Conservation (phyloP, 2,113 vertebrate species). For the Guaruba guarouba region DNA sequence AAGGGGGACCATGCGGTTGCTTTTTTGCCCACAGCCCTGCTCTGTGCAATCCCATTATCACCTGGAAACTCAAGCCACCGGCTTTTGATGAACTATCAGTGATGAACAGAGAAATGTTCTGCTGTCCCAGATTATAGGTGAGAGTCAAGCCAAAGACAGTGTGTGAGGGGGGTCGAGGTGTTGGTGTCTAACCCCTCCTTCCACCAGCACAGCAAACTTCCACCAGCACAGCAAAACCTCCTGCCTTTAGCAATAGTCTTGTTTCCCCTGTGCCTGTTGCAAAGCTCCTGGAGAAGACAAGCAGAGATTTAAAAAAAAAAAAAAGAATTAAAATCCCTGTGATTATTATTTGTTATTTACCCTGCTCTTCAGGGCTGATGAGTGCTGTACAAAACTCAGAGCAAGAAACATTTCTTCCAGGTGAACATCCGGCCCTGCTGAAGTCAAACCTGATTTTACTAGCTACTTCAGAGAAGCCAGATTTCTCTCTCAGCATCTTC, state of each 20-base stretch:
- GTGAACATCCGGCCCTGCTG: neutral
- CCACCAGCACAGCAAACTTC: neutral
- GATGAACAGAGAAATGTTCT: neutral
- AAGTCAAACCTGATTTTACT: neutral
- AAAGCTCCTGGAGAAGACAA: neutral
- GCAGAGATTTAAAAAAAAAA: neutral
- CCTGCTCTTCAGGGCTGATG: neutral
- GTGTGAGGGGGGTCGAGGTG: fast-evolving
- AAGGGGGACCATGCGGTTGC: neutral
- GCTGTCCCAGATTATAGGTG: neutral
- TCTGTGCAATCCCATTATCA: neutral
- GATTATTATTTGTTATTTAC: neutral
- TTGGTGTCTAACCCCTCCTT: neutral
- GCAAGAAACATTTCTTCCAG: neutral
- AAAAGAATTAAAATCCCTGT: no score
- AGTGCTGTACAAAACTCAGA: neutral
- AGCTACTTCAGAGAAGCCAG: neutral
- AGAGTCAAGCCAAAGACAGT: neutral
- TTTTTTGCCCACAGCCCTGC: fast-evolving
- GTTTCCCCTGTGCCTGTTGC: neutral
- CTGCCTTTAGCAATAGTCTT: neutral
- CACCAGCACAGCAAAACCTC: neutral
- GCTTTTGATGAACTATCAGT: neutral
- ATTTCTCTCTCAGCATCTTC: neutral
- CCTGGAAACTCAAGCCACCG: neutral